Base-by-base conservation (phyloP, 2,797 vertebrate genomes). In the Gastrophryne carolinensis region DNA sequence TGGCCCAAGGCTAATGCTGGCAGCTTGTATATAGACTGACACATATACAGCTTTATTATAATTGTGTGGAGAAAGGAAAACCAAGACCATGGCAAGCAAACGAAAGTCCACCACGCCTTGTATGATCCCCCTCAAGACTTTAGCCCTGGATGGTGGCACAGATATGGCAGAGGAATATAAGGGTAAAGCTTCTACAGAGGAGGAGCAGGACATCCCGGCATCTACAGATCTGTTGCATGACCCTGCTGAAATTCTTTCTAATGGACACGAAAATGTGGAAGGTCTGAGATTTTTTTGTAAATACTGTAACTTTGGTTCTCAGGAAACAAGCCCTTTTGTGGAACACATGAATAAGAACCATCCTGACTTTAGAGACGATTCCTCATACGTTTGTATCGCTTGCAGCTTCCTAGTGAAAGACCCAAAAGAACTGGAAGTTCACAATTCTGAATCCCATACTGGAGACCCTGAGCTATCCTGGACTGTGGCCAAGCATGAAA, bases 21-120 rank as follows among this genome's bases (percentile, higher is more conserved):
- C 24, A 21, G 23, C 37, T 26, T 66, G 27, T 50, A 15, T 37
- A 35, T 23, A 32, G 29, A 44, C n/a, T 34, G 2, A 37, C 29
- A 26, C n/a, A 3, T 32, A 35, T 32, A 35, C 5, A 8, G 6
- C 23, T 8, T 35, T n/a, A 3, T 29, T 35, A 26, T 47, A 4
- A n/a, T 10, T 29, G 4, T 37, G 49, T 53, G 49, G 47, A 15
- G 12, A 4, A 39, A 27, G 12, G 53, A 80, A 50, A 60, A 4
- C 17, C 0, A 73, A 73, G 81, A 72, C 47, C 58, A 99, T 99
- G 98, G 98, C 98, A 83, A 99, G 98, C 91, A 99, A 98, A 87
- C 92, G 98, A 85, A 99, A 99, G 86, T 98, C 96, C 17, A 95
- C 96, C 17, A 94, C 91, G n/a, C 98, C 98, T 2, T 99, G 98